phyloP scores from a whole-genome alignment of 2,113 vertebrate species.

The Macroglossus sobrinus region DNA sequence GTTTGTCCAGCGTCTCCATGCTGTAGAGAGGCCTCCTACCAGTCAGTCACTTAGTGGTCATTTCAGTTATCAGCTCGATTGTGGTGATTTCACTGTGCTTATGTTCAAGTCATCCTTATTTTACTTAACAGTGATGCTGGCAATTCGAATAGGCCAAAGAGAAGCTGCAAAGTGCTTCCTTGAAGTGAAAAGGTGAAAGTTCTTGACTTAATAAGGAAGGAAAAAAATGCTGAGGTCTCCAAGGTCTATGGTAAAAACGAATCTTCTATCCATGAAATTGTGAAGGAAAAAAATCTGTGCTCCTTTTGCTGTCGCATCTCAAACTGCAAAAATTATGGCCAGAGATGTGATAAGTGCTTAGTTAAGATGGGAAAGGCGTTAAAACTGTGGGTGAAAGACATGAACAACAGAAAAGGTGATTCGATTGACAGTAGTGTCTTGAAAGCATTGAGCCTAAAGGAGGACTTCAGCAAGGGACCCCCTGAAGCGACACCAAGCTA shows the following conservation, averaged over 20 bases:
- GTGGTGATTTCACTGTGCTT: too few species aligned
- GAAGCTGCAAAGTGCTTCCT: too few species aligned
- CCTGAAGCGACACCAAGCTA: background rate
- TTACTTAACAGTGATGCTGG: too few species aligned
- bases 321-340: background rate
- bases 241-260: too few species aligned
- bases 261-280: too few species aligned
- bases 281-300: background rate
- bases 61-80: background rate
- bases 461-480: background rate
- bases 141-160: too few species aligned
- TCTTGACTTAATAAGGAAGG: too few species aligned
- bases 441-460: background rate
- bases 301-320: background rate
- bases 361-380: background rate
- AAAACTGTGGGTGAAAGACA: background rate
- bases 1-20: background rate
- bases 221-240: too few species aligned
- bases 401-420: background rate
- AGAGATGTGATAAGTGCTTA: background rate
- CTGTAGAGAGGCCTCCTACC: background rate
- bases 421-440: background rate
- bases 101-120: too few species aligned
- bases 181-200: too few species aligned
- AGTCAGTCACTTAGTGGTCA: background rate